A percentile compares a stretch with the other conserved stretches of the same genome.
Evolutionary conservation across 2,797 vertebrate species (phyloP).

Genomic region (Girardinus metallicus): DNA sequence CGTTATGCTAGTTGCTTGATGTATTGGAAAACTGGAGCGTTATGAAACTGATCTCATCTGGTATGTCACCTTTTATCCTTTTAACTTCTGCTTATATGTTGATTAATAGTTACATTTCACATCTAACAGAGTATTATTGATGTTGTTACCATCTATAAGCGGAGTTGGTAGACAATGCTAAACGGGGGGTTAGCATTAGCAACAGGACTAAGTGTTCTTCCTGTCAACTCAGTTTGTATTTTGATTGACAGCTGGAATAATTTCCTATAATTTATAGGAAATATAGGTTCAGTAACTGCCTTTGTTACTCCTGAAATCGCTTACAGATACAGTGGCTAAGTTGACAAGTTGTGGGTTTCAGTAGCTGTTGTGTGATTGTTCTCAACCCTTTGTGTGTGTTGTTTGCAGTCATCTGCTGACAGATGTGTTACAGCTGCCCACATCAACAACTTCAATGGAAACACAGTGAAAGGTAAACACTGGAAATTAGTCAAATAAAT

Average conservation of each 20-base stretch:
- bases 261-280: not conserved
- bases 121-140: not conserved
- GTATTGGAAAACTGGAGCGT: not conserved
- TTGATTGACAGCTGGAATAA: not conserved
- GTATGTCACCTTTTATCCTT: slow-evolving; percentile 48
- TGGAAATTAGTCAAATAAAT: not conserved
- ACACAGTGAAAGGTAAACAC: slow-evolving; percentile 50
- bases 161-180: not conserved
- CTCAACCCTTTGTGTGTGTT: slow-evolving; percentile 10
- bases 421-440: slow-evolving; percentile 41
- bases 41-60: slow-evolving; percentile 39
- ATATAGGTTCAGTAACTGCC: not conserved
- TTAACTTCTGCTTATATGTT: not conserved
- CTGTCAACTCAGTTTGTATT: not conserved
- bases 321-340: not conserved
- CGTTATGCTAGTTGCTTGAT: not conserved
- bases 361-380: not conserved
- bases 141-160: not conserved
- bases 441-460: slow-evolving; percentile 35
- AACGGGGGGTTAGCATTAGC: slow-evolving; percentile 25
- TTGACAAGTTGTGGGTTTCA: not conserved
- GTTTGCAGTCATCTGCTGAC: slow-evolving; percentile 35
- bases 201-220: slow-evolving; percentile 42
- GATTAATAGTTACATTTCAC: not conserved
- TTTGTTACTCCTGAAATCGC: not conserved